Conservation (phyloP, 2,888 invertebrate species). For the Apoda limacodes region DNA sequence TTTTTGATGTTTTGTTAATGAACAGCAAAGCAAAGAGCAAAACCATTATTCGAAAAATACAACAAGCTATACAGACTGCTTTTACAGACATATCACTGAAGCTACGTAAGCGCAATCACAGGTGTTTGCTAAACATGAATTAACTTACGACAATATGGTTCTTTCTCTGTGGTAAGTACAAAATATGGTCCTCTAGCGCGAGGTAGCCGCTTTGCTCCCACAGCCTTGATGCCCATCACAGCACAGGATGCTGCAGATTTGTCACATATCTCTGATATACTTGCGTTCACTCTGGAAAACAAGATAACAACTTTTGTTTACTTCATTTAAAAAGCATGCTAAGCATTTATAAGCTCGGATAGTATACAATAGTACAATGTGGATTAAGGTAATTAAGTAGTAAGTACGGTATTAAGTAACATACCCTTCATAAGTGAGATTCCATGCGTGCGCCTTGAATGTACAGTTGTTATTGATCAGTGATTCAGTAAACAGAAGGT, state of each 20-base stretch:
- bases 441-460: slow-evolving; percentile 66
- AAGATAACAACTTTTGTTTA: no score
- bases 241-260: slow-evolving; percentile 44
- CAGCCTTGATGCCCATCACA: slow-evolving; percentile 68
- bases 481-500: slow-evolving; percentile 70
- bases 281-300: slow-evolving; percentile 43
- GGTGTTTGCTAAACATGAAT: neutral
- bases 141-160: slow-evolving; percentile 68
- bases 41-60: no score
- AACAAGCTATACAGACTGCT: neutral
- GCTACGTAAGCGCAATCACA: no score
- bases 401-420: slow-evolving; percentile 3
- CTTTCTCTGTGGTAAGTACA: slow-evolving; percentile 56
- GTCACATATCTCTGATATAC: slow-evolving; percentile 43
- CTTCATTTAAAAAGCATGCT: no score
- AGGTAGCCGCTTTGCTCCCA: slow-evolving; percentile 30
- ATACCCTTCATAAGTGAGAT: slow-evolving; percentile 58
- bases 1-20: no score
- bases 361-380: neutral
- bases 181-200: slow-evolving; percentile 61
- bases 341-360: no score
- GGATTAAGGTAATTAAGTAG: no score
- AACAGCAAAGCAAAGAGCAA: no score
- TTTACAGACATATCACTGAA: neutral
- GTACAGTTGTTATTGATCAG: slow-evolving; percentile 60